These are phyloP conservation scores for Tupaia tana DNA, from an alignment of 2,113 vertebrate species.

Conservation along the genomic window DNA sequence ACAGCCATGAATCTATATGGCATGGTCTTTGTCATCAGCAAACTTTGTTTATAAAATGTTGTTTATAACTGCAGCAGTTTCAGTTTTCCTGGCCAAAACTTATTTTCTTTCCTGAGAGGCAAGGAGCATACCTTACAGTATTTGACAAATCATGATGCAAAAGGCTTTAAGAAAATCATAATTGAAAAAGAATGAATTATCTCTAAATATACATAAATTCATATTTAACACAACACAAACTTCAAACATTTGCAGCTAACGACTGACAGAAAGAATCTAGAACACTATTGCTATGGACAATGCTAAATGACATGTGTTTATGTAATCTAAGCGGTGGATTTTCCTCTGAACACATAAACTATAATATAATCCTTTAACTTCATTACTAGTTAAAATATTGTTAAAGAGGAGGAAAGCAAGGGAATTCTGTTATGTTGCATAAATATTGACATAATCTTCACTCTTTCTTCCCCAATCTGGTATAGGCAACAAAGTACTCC, in stretches of 20 bases:
- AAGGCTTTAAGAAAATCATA: background rate
- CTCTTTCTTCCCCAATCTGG: slow-evolving; percentile 40
- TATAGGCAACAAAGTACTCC: slow-evolving; percentile 43
- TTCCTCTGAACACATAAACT: slow-evolving; percentile 61
- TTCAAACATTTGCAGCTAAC: background rate
- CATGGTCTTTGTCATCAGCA: slow-evolving; percentile 72
- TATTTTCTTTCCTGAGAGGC: slow-evolving; percentile 50
- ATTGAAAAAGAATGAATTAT: background rate
- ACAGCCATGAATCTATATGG: slow-evolving; percentile 1
- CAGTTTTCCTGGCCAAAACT: slow-evolving; percentile 72
- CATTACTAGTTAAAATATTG: slow-evolving; percentile 68
- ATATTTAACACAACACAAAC: slow-evolving; percentile 43
- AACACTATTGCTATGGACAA: slow-evolving; percentile 49
- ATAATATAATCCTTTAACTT: slow-evolving; percentile 75
- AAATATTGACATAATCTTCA: slow-evolving; percentile 71
- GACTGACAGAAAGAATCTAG: background rate
- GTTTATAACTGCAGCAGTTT: slow-evolving; percentile 72
- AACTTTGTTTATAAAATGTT: slow-evolving; percentile 80
- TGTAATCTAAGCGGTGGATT: slow-evolving; percentile 61
- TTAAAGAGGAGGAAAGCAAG: slow-evolving; percentile 69
- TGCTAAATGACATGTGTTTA: slow-evolving; percentile 57
- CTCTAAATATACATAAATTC: slow-evolving; percentile 9
- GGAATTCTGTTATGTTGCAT: slow-evolving; percentile 49
- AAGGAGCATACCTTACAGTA: slow-evolving; percentile 58
- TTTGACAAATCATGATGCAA: slow-evolving; percentile 35